Percentiles rank a stretch among this genome's conserved stretches.
These are phyloP conservation scores for Patella caerulea DNA, from an alignment of 2,888 invertebrate species.

Conservation along the genomic window DNA sequence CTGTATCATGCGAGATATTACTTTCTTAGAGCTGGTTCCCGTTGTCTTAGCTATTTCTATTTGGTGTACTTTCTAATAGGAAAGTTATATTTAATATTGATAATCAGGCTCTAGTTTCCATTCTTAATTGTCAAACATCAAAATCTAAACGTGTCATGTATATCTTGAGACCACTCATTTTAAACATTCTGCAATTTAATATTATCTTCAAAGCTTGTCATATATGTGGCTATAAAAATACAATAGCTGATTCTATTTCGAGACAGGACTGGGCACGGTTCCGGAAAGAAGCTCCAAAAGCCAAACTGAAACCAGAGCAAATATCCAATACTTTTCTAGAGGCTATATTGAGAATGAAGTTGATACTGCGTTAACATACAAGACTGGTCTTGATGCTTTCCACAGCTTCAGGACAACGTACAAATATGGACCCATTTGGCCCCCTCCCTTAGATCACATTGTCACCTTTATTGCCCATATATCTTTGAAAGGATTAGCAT, in stretches of 20 bases:
- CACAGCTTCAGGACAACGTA: neutral
- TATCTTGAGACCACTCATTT: neutral
- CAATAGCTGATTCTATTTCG: conserved; percentile 4
- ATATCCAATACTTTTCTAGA: neutral
- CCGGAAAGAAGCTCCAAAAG: neutral
- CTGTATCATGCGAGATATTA: conserved; percentile 4
- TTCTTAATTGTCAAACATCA: conserved; percentile 1
- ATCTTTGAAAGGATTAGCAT: neutral
- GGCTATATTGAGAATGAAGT: neutral
- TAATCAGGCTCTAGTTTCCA: conserved; percentile 14
- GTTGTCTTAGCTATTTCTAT: conserved; percentile 12
- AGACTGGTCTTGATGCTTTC: neutral
- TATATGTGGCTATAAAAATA: neutral
- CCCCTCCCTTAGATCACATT: conserved; percentile 4
- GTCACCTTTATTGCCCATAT: neutral
- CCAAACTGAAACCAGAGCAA: neutral
- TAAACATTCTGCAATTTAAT: neutral
- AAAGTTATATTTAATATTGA: conserved; percentile 16
- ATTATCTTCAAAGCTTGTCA: conserved; percentile 6
- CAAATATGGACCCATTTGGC: neutral
- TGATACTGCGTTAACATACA: neutral
- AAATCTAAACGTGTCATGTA: conserved; percentile 9
- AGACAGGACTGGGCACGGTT: neutral
- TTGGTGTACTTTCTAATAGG: conserved; percentile 6
- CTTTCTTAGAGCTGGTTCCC: conserved; percentile 20